A percentile compares a stretch with the other conserved stretches of the same genome.
Conservation (phyloP, 2,797 vertebrate genomes). For the Paedocypris micromegethes region DNA sequence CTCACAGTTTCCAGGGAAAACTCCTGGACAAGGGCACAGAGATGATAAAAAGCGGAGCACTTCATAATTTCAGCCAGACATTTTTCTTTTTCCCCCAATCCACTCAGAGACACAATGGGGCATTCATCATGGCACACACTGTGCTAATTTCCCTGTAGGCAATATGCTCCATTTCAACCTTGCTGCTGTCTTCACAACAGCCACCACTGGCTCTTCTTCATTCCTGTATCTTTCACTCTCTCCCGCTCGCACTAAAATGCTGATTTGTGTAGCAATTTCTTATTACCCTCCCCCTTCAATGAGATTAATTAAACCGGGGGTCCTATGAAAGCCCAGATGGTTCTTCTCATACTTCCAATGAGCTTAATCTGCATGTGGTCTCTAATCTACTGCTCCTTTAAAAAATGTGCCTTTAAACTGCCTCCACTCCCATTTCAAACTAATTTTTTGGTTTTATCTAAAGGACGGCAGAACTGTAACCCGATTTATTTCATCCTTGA, state of each 20-base stretch:
- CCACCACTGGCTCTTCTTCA: slow-evolving; percentile 16
- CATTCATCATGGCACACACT: slow-evolving; percentile 67
- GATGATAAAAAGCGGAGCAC: slow-evolving; percentile 53
- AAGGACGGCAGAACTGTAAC: slow-evolving; percentile 16
- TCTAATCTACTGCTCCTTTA: slow-evolving; percentile 73
- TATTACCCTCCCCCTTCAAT: slow-evolving; percentile 73
- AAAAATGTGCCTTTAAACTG: slow-evolving; percentile 65
- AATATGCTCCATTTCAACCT: slow-evolving; percentile 69
- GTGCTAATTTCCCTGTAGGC: slow-evolving; percentile 72
- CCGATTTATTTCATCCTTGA: no score
- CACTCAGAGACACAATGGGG: slow-evolving; percentile 64
- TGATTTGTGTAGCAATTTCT: slow-evolving; percentile 70
- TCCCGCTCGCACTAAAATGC: slow-evolving; percentile 62
- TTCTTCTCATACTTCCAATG: slow-evolving; percentile 72
- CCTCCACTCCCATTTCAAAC: slow-evolving; percentile 64
- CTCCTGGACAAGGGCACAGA: slow-evolving; percentile 51
- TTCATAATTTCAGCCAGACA: slow-evolving; percentile 52
- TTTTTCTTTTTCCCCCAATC: slow-evolving; percentile 39
- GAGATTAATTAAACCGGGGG: slow-evolving; percentile 76
- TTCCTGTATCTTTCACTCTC: slow-evolving; percentile 11
- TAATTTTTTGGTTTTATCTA: slow-evolving; percentile 34
- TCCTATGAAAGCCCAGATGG: slow-evolving; percentile 73
- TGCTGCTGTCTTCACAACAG: slow-evolving; percentile 61
- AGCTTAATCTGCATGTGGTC: slow-evolving; percentile 72
- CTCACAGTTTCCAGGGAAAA: slow-evolving; percentile 55